Conservation (phyloP, 2,113 vertebrate species). For the Coptodon bakossiorum region DNA sequence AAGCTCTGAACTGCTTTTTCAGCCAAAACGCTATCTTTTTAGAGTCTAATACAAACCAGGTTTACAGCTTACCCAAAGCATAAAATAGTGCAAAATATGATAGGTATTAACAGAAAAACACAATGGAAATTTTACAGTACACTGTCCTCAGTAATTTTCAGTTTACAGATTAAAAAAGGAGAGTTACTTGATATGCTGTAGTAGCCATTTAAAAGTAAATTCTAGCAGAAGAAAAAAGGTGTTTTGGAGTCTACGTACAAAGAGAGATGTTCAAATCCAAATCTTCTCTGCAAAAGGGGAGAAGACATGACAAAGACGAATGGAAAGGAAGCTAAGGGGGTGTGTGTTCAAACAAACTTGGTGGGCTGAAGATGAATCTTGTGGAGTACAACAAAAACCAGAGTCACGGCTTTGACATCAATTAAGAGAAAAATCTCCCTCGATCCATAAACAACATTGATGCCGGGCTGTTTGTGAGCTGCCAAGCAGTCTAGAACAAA, state of each 20-base stretch:
- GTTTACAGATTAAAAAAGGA: background rate
- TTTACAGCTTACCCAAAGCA: background rate
- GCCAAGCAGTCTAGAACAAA: background rate
- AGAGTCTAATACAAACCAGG: background rate
- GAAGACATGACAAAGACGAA: background rate
- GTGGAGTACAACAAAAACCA: background rate
- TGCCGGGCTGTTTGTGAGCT: background rate
- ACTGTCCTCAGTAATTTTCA: background rate
- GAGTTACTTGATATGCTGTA: background rate
- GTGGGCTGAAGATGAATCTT: background rate
- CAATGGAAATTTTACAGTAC: background rate
- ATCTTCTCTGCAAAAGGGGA: background rate
- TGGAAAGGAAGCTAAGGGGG: background rate
- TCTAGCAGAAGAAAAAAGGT: background rate
- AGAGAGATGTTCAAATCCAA: background rate
- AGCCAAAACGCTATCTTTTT: background rate
- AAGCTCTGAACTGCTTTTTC: background rate
- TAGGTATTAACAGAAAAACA: background rate
- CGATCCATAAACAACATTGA: background rate
- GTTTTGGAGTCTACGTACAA: background rate
- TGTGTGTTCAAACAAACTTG: background rate
- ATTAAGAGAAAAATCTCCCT: slow-evolving; percentile 15
- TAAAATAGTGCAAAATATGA: background rate
- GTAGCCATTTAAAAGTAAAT: background rate
- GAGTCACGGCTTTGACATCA: slow-evolving; percentile 21